Percentiles rank a stretch among this genome's conserved stretches.
These are phyloP conservation scores for Argyrosomus regius DNA, from an alignment of 2,797 vertebrate genomes.

Conservation along the genomic window DNA sequence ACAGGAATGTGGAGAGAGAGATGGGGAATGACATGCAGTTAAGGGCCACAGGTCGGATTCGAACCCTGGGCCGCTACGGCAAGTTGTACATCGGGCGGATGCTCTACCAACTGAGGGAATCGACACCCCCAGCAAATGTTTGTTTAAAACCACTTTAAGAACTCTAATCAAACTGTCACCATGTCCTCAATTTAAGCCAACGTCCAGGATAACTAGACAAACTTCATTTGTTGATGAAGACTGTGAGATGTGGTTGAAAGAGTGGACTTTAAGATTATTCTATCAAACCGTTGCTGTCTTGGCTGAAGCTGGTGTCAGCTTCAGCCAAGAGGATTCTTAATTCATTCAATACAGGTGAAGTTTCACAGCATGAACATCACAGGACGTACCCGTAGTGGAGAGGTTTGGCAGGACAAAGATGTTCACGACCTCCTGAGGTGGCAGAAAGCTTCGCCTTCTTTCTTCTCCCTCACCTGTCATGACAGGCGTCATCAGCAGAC, in stretches of 20 bases:
- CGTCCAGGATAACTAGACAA: too few relatives aligned
- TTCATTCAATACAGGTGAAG: not conserved
- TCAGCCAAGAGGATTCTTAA: not conserved
- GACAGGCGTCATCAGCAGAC: constrained; percentile 85
- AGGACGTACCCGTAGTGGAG: constrained; percentile 42
- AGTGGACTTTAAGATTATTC: not conserved
- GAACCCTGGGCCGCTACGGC: too few relatives aligned
- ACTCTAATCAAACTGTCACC: not conserved
- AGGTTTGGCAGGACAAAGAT: constrained; percentile 89
- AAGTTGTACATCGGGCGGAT: too few relatives aligned
- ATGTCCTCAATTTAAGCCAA: not conserved
- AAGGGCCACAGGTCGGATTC: too few relatives aligned
- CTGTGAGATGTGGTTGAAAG: not conserved
- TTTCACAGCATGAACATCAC: not conserved
- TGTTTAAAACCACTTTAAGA: too few relatives aligned
- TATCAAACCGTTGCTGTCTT: not conserved
- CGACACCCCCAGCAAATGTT: too few relatives aligned
- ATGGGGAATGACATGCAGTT: too few relatives aligned
- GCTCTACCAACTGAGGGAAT: too few relatives aligned
- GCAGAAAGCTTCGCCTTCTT: constrained; percentile 79
- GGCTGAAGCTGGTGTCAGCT: not conserved
- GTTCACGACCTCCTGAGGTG: constrained; percentile 86
- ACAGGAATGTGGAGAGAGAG: too few relatives aligned
- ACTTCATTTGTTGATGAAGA: too few relatives aligned
- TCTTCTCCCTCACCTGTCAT: constrained; percentile 50